A percentile compares a stretch with the other conserved stretches of the same genome.
Evolutionary conservation across 2,888 invertebrate genomes (phyloP).

Genomic region (Galerucella nymphaeae): DNA sequence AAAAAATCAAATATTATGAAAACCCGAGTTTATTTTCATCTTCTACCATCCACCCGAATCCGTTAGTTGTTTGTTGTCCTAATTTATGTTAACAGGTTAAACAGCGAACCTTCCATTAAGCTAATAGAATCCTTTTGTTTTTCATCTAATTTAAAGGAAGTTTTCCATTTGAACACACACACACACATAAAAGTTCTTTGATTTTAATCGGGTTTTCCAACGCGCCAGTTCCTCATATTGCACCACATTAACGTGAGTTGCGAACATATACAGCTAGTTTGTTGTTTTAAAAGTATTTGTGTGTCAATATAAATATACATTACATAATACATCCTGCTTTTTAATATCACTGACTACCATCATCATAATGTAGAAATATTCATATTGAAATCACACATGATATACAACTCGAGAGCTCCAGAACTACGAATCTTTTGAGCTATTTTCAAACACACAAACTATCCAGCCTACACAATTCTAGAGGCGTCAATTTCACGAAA

Average conservation of each 20-base stretch:
- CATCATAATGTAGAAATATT: too few relatives aligned
- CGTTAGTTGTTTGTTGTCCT: not conserved
- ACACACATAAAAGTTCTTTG: not conserved
- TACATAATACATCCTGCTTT: not conserved
- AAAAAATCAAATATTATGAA: not conserved
- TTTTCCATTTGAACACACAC: not conserved
- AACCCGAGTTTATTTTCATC: not conserved
- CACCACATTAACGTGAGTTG: not conserved
- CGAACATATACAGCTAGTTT: not conserved
- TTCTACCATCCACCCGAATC: not conserved
- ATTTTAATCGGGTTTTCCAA: slow-evolving; percentile 3
- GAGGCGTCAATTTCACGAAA: too few relatives aligned
- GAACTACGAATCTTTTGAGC: too few relatives aligned
- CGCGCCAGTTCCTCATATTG: slow-evolving; percentile 5
- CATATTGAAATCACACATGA: too few relatives aligned
- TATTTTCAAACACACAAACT: too few relatives aligned
- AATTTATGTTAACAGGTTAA: slow-evolving; percentile 14
- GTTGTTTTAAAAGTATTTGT: not conserved
- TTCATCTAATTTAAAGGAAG: slow-evolving; percentile 1
- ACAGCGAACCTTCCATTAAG: slow-evolving; percentile 11
- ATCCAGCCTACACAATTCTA: too few relatives aligned
- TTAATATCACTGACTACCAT: not conserved
- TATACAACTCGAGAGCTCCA: too few relatives aligned
- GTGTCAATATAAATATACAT: not conserved
- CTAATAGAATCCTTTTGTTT: slow-evolving; percentile 18